Evolutionary conservation across 2,888 invertebrate species (phyloP).

Genomic region (Habrosyne pyritoides): DNA sequence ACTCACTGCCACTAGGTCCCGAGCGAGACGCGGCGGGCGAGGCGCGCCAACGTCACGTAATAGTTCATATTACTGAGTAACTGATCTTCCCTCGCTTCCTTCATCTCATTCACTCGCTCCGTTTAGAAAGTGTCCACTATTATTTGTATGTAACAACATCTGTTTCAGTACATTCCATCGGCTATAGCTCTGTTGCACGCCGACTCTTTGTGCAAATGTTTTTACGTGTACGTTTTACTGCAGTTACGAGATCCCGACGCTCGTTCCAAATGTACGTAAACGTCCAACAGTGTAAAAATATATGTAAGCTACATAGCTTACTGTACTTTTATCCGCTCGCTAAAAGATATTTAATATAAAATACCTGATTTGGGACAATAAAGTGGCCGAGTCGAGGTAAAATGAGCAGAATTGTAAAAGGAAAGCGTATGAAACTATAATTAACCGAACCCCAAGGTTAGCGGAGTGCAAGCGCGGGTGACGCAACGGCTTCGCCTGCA

Average conservation of each 20-base stretch:
- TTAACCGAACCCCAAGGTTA: background rate
- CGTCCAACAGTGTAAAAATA: background rate
- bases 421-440: conserved; percentile 1
- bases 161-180: conserved; percentile 2
- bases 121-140: conserved; percentile 30
- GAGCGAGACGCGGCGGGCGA: background rate
- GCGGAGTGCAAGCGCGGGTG: background rate
- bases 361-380: background rate
- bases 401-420: background rate
- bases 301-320: background rate
- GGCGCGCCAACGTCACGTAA: background rate
- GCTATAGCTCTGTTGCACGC: background rate
- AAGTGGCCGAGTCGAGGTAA: background rate
- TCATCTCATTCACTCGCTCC: conserved; percentile 9
- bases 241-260: background rate
- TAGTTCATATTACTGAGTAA: conserved; percentile 3
- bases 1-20: no score
- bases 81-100: conserved; percentile 7
- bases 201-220: background rate
- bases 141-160: conserved; percentile 26
- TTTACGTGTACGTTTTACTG: background rate
- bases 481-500: background rate
- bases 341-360: background rate
- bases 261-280: background rate
- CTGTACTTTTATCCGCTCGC: no score